These are phyloP conservation scores for Xiphophorus maculatus DNA, from an alignment of 2,113 vertebrate genomes.

Conservation along the genomic window DNA sequence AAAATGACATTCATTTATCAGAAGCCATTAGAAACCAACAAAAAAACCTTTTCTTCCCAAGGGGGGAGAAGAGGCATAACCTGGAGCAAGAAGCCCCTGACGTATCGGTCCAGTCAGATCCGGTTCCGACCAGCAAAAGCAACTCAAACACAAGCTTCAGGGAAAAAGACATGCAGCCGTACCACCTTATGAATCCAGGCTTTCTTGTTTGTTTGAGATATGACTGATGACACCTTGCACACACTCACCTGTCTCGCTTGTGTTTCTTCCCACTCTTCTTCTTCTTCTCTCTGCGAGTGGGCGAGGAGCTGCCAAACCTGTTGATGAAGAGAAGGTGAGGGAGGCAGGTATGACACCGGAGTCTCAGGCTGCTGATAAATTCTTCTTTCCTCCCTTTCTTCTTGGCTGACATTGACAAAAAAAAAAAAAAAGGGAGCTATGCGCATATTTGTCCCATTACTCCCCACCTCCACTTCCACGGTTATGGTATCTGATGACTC, in stretches of 20 bases:
- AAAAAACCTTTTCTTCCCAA: not conserved
- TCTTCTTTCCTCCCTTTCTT: conserved; percentile 20
- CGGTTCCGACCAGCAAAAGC: not conserved
- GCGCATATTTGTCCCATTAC: conserved; percentile 18
- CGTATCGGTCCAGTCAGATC: not conserved
- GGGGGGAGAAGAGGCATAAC: not conserved
- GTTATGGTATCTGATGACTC: conserved; percentile 20
- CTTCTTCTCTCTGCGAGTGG: conserved; percentile 92
- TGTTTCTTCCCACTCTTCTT: conserved; percentile 93
- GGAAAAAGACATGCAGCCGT: no score
- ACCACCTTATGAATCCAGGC: conserved; percentile 2
- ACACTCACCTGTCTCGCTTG: conserved; percentile 89
- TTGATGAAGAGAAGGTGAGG: conserved; percentile 33
- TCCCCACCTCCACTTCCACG: not conserved
- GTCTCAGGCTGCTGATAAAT: conserved; percentile 1
- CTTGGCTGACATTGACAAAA: conserved; percentile 47
- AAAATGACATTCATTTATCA: not conserved
- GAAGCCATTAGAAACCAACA: not conserved
- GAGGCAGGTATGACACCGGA: conserved; percentile 5
- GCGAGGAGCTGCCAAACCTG: conserved; percentile 91
- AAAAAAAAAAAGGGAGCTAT: conserved; percentile 11
- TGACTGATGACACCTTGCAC: conserved; percentile 1
- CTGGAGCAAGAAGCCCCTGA: not conserved
- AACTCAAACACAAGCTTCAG: not conserved
- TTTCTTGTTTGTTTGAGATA: not conserved